Conservation (phyloP, 2,888 invertebrate genomes). For the Xylota sylvarum region DNA sequence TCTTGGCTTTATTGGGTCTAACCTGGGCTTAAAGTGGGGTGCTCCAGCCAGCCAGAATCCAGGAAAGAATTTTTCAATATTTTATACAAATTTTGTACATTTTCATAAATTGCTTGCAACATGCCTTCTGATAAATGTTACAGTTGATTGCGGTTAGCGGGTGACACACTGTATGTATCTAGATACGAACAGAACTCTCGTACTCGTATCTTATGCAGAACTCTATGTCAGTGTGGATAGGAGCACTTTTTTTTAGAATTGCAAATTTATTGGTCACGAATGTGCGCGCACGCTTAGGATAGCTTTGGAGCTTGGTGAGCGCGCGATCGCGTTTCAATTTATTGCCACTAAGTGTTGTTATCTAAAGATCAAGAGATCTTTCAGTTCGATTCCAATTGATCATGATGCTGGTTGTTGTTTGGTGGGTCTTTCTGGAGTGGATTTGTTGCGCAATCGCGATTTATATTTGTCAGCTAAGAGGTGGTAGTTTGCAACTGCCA, state of each 20-base stretch:
- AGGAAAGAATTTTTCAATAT: slow-evolving; percentile 63
- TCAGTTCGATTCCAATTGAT: slow-evolving; percentile 72
- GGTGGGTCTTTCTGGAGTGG: slow-evolving; percentile 35
- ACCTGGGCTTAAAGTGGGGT: slow-evolving; percentile 25
- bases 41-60: slow-evolving; percentile 44
- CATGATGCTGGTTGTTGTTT: slow-evolving; percentile 51
- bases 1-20: slow-evolving; percentile 14
- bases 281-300: slow-evolving; percentile 65
- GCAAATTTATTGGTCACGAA: slow-evolving; percentile 75
- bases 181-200: slow-evolving; percentile 6
- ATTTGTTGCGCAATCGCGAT: slow-evolving; percentile 65
- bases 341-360: slow-evolving; percentile 72
- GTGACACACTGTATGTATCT: slow-evolving; percentile 51
- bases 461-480: slow-evolving; percentile 67
- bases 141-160: slow-evolving; percentile 54
- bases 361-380: slow-evolving; percentile 71
- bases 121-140: slow-evolving; percentile 66
- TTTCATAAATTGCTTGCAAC: slow-evolving; percentile 67
- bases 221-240: background rate
- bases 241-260: slow-evolving; percentile 41
- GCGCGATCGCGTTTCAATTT: slow-evolving; percentile 75
- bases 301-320: slow-evolving; percentile 29
- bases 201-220: slow-evolving; percentile 53
- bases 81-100: slow-evolving; percentile 62
- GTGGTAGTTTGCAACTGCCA: background rate